phyloP scores from a whole-genome alignment of 35 echinoderm and acorn worm genomes.

The Acanthaster planci region DNA sequence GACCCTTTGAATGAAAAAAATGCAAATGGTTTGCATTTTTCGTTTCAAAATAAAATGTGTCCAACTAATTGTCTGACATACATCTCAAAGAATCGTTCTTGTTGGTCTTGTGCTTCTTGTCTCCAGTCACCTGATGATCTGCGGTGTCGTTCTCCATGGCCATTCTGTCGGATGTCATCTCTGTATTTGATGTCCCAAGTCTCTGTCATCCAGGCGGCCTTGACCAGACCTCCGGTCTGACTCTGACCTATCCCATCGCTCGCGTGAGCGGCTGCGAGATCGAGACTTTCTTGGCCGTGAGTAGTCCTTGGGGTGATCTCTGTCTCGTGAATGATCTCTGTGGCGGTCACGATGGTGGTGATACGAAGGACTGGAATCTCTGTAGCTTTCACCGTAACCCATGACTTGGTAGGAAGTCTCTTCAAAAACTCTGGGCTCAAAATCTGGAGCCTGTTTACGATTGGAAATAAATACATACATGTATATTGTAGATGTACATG shows the following conservation, averaged over 20 bases:
- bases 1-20: too few relatives aligned
- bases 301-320: background rate
- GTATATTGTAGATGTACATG: too few relatives aligned
- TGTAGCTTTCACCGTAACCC: background rate
- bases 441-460: too few relatives aligned
- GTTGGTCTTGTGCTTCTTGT: conserved; percentile 32
- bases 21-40: too few relatives aligned
- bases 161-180: conserved; percentile 15
- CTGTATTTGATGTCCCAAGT: conserved; percentile 19
- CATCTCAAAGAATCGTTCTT: conserved; percentile 48
- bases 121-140: conserved; percentile 8
- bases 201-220: background rate
- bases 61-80: background rate
- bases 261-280: background rate
- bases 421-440: too few relatives aligned
- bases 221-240: background rate
- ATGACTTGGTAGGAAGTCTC: background rate
- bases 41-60: too few relatives aligned
- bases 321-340: background rate
- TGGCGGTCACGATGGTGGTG: background rate
- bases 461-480: too few relatives aligned
- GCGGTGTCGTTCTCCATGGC: background rate
- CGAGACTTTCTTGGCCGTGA: background rate
- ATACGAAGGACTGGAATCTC: background rate
- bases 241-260: background rate